A percentile compares a stretch with the other conserved stretches of the same genome.
phyloP scores from a whole-genome alignment of 2,113 vertebrate species.

The Phyllopteryx taeniolatus region DNA sequence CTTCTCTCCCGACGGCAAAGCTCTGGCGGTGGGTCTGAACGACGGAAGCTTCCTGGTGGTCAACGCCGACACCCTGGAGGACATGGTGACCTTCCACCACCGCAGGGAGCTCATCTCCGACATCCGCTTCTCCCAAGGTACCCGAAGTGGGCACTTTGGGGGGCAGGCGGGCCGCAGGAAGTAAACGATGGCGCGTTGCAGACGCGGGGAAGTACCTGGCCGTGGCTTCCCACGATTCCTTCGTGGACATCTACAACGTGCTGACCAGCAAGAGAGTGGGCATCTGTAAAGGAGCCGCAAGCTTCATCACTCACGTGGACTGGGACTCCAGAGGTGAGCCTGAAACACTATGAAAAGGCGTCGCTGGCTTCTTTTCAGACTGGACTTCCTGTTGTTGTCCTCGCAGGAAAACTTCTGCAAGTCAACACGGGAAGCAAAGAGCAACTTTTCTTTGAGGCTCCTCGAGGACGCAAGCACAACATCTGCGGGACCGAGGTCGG shows the following conservation, averaged over 20 bases:
- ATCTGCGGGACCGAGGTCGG: constrained; percentile 47
- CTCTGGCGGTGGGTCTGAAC: constrained; percentile 90
- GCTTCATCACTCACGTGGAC: constrained; percentile 94
- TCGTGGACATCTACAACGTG: constrained; percentile 97
- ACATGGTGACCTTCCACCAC: constrained; percentile 98
- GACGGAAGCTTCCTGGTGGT: constrained; percentile 97
- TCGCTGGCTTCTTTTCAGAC: not conserved
- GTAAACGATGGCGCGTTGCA: constrained; percentile 45
- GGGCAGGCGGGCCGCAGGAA: not conserved
- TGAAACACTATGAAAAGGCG: not conserved
- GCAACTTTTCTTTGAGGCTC: constrained; percentile 96
- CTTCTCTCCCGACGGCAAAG: constrained; percentile 96
- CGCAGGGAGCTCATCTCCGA: constrained; percentile 95
- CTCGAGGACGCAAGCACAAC: constrained; percentile 77
- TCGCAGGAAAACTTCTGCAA: constrained; percentile 90
- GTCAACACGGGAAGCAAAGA: constrained; percentile 97
- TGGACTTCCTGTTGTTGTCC: not conserved
- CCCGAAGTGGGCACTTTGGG: constrained; percentile 11
- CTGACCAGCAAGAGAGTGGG: constrained; percentile 95
- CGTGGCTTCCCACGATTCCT: constrained; percentile 96
- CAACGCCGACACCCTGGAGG: constrained; percentile 95
- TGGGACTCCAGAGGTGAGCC: constrained; percentile 89
- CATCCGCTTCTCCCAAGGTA: constrained; percentile 94
- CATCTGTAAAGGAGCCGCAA: constrained; percentile 92
- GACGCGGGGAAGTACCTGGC: constrained; percentile 94